phyloP scores from a whole-genome alignment of 1,140 invertebrate genomes.

The Pseudobourletiella spinata region DNA sequence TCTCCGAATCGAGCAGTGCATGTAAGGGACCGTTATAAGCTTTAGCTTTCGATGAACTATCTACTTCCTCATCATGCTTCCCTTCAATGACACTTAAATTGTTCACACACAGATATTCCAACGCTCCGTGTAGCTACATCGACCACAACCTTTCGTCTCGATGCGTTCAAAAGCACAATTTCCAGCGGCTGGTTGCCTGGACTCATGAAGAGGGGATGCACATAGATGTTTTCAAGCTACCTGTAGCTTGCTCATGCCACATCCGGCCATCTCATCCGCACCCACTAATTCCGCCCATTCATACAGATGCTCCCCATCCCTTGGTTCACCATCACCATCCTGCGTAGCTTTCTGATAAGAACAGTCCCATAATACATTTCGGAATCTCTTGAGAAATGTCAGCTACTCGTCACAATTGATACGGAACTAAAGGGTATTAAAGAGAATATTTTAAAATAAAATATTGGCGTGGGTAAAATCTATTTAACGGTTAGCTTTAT shows the following conservation, averaged over 20 bases:
- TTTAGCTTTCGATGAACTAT: neutral
- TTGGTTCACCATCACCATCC: neutral
- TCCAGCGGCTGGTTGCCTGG: constrained; percentile 36
- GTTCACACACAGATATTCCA: constrained; percentile 29
- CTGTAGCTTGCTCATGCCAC: constrained; percentile 36
- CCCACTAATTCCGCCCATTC: no score
- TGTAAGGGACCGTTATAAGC: constrained; percentile 27
- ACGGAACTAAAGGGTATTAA: no score
- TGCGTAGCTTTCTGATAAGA: no score
- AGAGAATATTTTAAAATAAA: no score
- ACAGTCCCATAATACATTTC: no score
- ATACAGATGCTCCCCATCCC: no score
- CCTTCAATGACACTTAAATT: constrained; percentile 9
- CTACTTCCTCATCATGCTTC: neutral
- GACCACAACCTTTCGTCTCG: constrained; percentile 27
- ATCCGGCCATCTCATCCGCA: constrained; percentile 23
- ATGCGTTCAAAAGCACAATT: constrained; percentile 38
- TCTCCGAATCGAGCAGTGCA: constrained; percentile 37
- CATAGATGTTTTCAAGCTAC: constrained; percentile 38
- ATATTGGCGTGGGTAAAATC: no score
- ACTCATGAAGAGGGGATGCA: constrained; percentile 37
- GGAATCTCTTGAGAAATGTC: no score
- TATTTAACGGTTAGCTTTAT: no score
- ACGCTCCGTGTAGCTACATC: constrained; percentile 36
- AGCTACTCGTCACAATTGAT: no score